Base-by-base conservation (phyloP, 2,888 invertebrate genomes). In the Calameuta idolon region DNA sequence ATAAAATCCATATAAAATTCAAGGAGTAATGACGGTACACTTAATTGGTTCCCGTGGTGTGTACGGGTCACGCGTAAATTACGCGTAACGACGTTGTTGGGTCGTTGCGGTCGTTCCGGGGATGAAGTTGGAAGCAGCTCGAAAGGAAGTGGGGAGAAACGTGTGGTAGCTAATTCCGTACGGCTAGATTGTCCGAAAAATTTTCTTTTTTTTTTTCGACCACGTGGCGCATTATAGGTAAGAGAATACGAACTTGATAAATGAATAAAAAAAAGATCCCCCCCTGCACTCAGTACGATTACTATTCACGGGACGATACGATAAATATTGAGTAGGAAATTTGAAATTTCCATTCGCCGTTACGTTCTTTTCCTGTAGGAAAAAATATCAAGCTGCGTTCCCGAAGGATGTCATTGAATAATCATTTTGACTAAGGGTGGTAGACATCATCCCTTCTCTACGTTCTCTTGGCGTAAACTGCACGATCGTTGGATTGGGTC, bases 11-110 rank as follows among this genome's bases (percentile, higher is more conserved):
- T 55, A 55, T 9, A 55, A 55, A 23, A 23, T 9, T 23, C 55
- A 55, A 55, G 55, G 55, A 55, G 23, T 55, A 55, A 55, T 55
- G 55, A 55, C 55, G 55, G 55, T 55, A 23, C 23, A 23, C 55
- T 55, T 74, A 34, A 37, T 34, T 74, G 34, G 30, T 34, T 37
- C 12, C 5, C 35, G 74, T 3, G 74, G 74, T 74, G n/a, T 30
- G 34, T 30, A 30, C 11, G 74, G 37, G 74, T 37, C 34, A 34
- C 74, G 35, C 74, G 74, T 34, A 33, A 74, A 35, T 74, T 37
- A 71, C 71, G 31, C 34, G 31, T 34, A 71, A 71, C 31, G 71
- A 71, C 71, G 31, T 15, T 34, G 31, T 71, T 31, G n/a, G 71
- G 71, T 71, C 33, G 71, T 33, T 71, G 71, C 71, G 71, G 55